Evolutionary conservation across 2,113 vertebrate species (phyloP).

Genomic region (Phrynosoma platyrhinos): DNA sequence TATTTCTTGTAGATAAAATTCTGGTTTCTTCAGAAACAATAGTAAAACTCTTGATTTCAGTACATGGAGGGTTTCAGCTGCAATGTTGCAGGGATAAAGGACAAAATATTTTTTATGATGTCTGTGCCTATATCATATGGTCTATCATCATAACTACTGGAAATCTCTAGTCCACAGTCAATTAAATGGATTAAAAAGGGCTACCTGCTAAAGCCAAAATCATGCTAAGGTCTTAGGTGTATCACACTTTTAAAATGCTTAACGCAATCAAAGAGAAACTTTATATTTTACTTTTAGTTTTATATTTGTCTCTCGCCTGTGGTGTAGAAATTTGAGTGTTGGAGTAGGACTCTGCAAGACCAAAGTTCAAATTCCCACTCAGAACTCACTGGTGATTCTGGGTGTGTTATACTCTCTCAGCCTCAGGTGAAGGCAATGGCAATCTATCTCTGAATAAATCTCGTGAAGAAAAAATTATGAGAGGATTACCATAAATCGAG

Average conservation of each 20-base stretch:
- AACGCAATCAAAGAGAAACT: neutral
- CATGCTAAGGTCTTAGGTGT: constrained; percentile 23
- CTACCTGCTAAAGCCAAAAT: constrained; percentile 58
- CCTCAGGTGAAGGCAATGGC: too few relatives aligned
- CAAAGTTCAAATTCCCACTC: too few relatives aligned
- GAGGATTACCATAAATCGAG: too few relatives aligned
- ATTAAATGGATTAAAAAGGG: constrained; percentile 66
- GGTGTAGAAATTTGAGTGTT: too few relatives aligned
- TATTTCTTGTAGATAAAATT: constrained; percentile 4
- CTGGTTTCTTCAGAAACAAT: neutral
- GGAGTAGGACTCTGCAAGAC: too few relatives aligned
- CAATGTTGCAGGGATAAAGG: neutral
- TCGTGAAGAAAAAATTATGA: too few relatives aligned
- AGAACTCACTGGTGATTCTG: too few relatives aligned
- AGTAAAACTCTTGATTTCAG: neutral
- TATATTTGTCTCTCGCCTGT: too few relatives aligned
- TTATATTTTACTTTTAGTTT: too few relatives aligned
- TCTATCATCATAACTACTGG: rapidly evolving
- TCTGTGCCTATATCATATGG: neutral
- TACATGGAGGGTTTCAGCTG: neutral
- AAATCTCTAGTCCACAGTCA: neutral
- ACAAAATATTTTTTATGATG: neutral
- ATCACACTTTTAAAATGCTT: neutral
- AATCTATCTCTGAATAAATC: too few relatives aligned
- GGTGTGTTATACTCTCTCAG: too few relatives aligned